Evolutionary conservation across 2,113 vertebrate species (phyloP).

Genomic region (Shinisaurus crocodilurus): DNA sequence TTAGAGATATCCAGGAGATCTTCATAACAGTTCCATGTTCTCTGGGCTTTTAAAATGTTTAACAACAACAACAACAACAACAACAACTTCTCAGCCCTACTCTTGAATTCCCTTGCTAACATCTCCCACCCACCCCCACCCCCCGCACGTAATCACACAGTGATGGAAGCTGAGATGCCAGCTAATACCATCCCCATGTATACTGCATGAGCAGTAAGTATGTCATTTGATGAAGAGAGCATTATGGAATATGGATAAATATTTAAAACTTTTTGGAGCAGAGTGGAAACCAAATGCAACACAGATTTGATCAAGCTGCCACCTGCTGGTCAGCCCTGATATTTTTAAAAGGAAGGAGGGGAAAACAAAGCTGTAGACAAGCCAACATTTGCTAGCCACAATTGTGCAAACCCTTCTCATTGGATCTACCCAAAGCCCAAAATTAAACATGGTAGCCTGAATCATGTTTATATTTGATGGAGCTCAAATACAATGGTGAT

Average conservation of each 20-base stretch:
- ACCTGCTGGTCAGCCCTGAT: constrained; percentile 73
- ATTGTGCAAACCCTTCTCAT: background rate
- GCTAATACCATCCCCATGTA: constrained; percentile 48
- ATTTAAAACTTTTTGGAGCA: constrained; percentile 67
- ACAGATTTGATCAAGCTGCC: constrained; percentile 78
- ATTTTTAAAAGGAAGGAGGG: constrained; percentile 15
- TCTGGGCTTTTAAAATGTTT: background rate
- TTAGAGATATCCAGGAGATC: accelerated
- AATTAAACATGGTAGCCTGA: background rate
- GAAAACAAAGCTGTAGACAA: background rate
- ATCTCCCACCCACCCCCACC: constrained; percentile 13
- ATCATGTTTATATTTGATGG: background rate
- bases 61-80: background rate
- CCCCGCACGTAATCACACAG: background rate
- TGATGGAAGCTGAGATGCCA: background rate
- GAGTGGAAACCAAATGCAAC: constrained; percentile 54
- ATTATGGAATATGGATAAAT: constrained; percentile 73
- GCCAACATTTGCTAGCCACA: background rate
- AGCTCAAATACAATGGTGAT: background rate
- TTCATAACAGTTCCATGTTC: background rate
- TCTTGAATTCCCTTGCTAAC: background rate
- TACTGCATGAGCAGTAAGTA: constrained; percentile 63
- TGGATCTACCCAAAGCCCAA: background rate
- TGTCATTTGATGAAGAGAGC: constrained; percentile 67
- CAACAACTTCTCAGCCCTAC: background rate